Evolutionary conservation across 2,113 vertebrate genomes (phyloP).

Genomic region (zebrafish (Danio rerio)): DNA sequence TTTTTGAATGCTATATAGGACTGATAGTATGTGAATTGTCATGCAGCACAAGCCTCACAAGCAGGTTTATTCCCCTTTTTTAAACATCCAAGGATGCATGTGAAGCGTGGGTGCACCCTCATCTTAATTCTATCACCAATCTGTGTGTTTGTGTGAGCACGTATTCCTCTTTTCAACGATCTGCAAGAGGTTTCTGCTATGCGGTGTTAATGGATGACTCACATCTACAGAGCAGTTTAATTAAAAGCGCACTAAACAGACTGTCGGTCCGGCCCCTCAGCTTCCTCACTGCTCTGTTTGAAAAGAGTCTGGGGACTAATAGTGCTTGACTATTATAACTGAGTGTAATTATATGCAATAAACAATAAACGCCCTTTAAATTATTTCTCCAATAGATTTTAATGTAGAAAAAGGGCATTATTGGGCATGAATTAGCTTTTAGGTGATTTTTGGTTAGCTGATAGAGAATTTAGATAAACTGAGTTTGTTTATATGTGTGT

Average conservation of each 20-base stretch:
- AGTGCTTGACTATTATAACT: not conserved
- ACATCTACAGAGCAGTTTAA: conserved; percentile 23
- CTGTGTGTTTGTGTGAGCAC: not conserved
- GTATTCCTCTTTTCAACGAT: conserved; percentile 9
- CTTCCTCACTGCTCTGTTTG: not conserved
- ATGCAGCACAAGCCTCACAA: not conserved
- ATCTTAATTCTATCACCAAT: not conserved
- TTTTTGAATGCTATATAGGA: too few relatives aligned
- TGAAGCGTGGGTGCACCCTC: not conserved
- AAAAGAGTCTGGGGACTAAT: not conserved
- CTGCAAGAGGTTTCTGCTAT: conserved; percentile 9
- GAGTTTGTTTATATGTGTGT: too few relatives aligned
- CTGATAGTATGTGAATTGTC: too few relatives aligned
- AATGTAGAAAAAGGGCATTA: not conserved
- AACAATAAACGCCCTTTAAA: not conserved
- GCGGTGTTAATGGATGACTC: conserved; percentile 45
- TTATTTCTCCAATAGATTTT: not conserved
- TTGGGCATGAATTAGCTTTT: not conserved
- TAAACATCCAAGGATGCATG: not conserved
- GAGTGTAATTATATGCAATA: conserved; percentile 4
- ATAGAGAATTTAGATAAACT: too few relatives aligned
- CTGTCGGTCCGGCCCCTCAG: not conserved
- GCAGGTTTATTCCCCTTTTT: not conserved
- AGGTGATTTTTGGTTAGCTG: not conserved
- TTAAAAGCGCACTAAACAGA: conserved; percentile 10